Base-by-base conservation (phyloP, 2,888 invertebrate species). In the Acanthosepion pharaonis region DNA sequence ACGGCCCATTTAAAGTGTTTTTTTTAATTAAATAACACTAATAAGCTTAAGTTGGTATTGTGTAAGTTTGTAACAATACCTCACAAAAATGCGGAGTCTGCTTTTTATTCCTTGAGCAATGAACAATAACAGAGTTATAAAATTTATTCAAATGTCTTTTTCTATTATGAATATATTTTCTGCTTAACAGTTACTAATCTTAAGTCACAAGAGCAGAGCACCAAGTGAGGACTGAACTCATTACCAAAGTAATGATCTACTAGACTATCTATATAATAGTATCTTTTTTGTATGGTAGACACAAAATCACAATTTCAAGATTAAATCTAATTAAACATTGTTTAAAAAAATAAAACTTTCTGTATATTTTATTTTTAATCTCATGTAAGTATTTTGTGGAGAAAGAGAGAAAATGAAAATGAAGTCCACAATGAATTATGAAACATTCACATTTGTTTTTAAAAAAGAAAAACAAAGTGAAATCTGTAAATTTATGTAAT, bases 401-500 rank as follows among this genome's bases (percentile, higher is more conserved):
- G 78, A 78, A 78, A 78, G 28, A n/a, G 28, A 28, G 18, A 78
- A 78, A 33, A 78, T n/a, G 78, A 78, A 78, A 11, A n/a, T n/a
- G n/a, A 18, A 33, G 3, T 78, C 15, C 33, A 15, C 78, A 59
- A 59, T 33, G n/a, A 78, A 78, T n/a, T 33, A 78, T 78, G 15
- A 78, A 78, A 33, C 78, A 33, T 33, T 9, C n/a, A 33, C n/a
- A 15, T 78, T 78, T 78, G 78, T 78, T n/a, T 78, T 3, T 78
- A 78, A n/a, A 78, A n/a, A 78, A 9, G 11, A 28, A 28, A 28
- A n/a, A 42, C 1, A 25, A 33, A 33, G 33, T 23, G 78, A 78
- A 78, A 78, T 78, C 78, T 78, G 78, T 78, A 78, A 78, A 78
- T 78, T 78, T 78, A n/a, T 78, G 78, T n/a, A 78, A 78, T 78